A percentile compares a stretch with the other conserved stretches of the same genome.
These are phyloP conservation scores for Sinocyclocheilus anophthalmus DNA, from an alignment of 2,113 vertebrate species.

Conservation along the genomic window DNA sequence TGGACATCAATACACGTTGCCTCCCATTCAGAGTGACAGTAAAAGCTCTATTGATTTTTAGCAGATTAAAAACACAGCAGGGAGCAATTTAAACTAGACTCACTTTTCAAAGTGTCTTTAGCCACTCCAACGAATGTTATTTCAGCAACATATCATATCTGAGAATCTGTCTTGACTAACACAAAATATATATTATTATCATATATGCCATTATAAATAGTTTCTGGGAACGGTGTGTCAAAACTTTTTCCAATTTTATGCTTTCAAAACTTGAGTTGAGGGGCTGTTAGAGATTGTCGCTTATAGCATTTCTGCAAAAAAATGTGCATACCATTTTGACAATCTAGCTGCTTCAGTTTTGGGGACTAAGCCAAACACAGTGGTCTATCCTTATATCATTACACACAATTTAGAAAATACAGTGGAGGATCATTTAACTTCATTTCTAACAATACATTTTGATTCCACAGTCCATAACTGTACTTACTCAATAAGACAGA, in stretches of 20 bases:
- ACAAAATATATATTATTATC: no score
- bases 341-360: constrained; percentile 44
- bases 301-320: neutral
- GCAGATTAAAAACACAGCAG: constrained; percentile 75
- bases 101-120: constrained; percentile 69
- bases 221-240: neutral
- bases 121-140: constrained; percentile 68
- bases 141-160: constrained; percentile 60
- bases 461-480: constrained; percentile 35
- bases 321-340: constrained; percentile 29
- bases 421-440: constrained; percentile 47
- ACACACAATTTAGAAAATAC: constrained; percentile 46
- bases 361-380: constrained; percentile 3
- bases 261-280: neutral
- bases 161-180: neutral
- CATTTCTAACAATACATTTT: constrained; percentile 50
- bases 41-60: constrained; percentile 79
- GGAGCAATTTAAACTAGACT: constrained; percentile 80
- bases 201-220: neutral
- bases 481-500: constrained; percentile 41
- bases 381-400: constrained; percentile 47
- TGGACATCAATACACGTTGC: constrained; percentile 74
- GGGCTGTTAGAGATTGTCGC: neutral
- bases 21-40: constrained; percentile 72
- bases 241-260: neutral